phyloP scores from a whole-genome alignment of 2,888 invertebrate species.

The Phortica magna region DNA sequence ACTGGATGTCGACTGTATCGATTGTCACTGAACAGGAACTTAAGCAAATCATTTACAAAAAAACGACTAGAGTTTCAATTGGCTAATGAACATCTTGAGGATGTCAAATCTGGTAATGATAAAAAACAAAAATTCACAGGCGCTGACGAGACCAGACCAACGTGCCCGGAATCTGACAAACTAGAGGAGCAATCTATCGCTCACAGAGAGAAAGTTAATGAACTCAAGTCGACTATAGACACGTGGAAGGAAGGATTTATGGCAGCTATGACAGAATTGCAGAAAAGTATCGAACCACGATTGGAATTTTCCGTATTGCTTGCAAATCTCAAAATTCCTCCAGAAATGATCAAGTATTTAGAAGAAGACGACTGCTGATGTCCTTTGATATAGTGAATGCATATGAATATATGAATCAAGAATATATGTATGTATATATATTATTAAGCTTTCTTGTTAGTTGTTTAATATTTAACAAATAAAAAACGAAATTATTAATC shows the following conservation, averaged over 20 bases:
- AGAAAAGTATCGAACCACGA: slow-evolving; percentile 51
- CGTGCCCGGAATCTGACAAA: slow-evolving; percentile 48
- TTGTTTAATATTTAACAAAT: slow-evolving; percentile 7
- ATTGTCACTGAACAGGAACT: slow-evolving; percentile 53
- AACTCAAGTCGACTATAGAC: slow-evolving; percentile 56
- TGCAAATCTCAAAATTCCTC: slow-evolving; percentile 59
- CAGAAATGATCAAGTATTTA: slow-evolving; percentile 66
- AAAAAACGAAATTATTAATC: slow-evolving; percentile 33
- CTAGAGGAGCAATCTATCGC: slow-evolving; percentile 44
- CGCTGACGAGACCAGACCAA: background rate
- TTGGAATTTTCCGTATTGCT: slow-evolving; percentile 53
- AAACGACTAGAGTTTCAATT: slow-evolving; percentile 62
- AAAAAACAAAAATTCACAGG: background rate
- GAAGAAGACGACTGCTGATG: slow-evolving; percentile 57
- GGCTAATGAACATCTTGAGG: slow-evolving; percentile 39
- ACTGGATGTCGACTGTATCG: slow-evolving; percentile 59
- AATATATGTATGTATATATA: slow-evolving; percentile 34
- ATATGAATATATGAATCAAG: slow-evolving; percentile 34
- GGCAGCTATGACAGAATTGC: slow-evolving; percentile 63
- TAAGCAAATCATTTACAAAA: slow-evolving; percentile 57
- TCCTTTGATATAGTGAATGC: slow-evolving; percentile 32
- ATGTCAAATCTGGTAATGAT: background rate
- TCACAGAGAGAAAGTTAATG: slow-evolving; percentile 52
- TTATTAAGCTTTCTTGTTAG: slow-evolving; percentile 49
- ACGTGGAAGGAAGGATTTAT: slow-evolving; percentile 68